phyloP scores from a whole-genome alignment of 2,888 invertebrate genomes.

The Dusona sp. region DNA sequence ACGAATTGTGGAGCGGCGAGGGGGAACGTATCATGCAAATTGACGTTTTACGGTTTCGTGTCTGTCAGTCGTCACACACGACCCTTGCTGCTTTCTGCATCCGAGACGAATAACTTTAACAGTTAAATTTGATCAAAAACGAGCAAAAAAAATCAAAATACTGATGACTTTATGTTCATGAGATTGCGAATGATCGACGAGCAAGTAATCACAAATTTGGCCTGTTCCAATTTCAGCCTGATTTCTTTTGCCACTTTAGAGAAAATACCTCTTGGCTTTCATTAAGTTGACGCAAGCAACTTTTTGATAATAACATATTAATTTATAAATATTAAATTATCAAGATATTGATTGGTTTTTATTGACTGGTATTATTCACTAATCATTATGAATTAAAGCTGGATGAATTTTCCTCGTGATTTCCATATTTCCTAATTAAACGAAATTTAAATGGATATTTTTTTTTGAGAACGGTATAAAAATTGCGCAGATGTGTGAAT shows the following conservation, averaged over 20 bases:
- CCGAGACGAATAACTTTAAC: constrained; percentile 40
- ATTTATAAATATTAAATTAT: neutral
- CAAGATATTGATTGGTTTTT: neutral
- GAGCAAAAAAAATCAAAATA: constrained; percentile 12
- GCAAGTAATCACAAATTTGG: neutral
- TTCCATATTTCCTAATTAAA: neutral
- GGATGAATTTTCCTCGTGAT: neutral
- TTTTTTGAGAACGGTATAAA: neutral
- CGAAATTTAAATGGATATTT: neutral
- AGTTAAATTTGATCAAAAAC: constrained; percentile 45
- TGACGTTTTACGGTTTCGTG: constrained; percentile 57
- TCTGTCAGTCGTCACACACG: constrained; percentile 25
- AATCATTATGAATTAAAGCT: neutral
- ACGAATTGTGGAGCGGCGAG: neutral
- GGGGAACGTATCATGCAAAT: constrained; percentile 54
- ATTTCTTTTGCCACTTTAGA: neutral
- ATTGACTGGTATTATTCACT: neutral
- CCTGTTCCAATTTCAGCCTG: neutral
- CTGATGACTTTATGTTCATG: constrained; percentile 37
- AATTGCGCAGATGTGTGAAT: neutral
- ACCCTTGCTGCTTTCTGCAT: neutral
- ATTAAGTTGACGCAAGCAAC: neutral
- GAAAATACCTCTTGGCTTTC: too few relatives aligned
- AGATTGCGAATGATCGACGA: constrained; percentile 33
- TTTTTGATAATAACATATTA: neutral